A percentile compares a stretch with the other conserved stretches of the same genome.
Evolutionary conservation across 2,113 vertebrate species (phyloP).

Genomic region (Mesembrinibis cayennensis): DNA sequence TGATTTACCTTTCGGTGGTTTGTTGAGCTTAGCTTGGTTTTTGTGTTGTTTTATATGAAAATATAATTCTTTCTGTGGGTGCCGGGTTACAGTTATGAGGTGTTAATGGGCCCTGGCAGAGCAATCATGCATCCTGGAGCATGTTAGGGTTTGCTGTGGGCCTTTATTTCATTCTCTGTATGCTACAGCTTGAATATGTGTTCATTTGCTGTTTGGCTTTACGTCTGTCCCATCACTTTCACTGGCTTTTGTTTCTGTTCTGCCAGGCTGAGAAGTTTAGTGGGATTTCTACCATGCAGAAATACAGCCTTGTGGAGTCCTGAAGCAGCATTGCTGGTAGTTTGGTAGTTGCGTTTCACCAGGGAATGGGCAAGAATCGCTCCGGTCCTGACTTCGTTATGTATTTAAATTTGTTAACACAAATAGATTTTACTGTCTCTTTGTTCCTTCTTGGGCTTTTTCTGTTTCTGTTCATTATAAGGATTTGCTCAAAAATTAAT

Average conservation of each 20-base stretch:
- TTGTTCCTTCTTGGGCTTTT: background rate
- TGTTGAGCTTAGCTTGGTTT: background rate
- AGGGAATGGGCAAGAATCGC: background rate
- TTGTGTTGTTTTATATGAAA: background rate
- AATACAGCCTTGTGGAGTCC: fast-evolving
- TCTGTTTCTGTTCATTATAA: background rate
- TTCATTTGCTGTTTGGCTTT: background rate
- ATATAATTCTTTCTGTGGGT: background rate
- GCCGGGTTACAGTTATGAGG: background rate
- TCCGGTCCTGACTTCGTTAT: background rate
- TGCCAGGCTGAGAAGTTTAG: background rate
- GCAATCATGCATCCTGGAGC: background rate
- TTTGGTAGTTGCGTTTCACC: background rate
- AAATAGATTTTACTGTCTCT: background rate
- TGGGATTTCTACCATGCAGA: fast-evolving
- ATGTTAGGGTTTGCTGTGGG: background rate
- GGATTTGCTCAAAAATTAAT: background rate
- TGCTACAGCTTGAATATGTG: background rate
- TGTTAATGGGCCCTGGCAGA: conserved; percentile 42
- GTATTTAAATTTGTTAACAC: background rate
- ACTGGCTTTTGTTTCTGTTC: background rate
- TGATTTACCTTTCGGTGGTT: background rate
- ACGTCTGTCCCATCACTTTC: background rate
- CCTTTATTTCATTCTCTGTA: background rate
- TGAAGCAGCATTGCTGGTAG: background rate